Conservation (phyloP, 2,113 vertebrate species). For the Sceloporus undulatus region DNA sequence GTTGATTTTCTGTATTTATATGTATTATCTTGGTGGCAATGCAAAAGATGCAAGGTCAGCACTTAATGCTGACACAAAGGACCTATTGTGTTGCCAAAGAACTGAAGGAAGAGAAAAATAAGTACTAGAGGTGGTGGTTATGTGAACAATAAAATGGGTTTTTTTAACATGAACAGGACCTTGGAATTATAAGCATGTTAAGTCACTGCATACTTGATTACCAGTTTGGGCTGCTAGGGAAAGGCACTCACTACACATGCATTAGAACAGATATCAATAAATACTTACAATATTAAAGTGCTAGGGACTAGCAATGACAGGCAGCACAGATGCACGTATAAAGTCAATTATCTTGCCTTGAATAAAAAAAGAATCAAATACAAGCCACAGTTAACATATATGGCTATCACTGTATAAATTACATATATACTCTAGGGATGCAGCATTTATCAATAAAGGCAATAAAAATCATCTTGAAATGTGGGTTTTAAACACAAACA, state of each 20-base stretch:
- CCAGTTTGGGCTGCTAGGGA: background rate
- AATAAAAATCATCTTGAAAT: background rate
- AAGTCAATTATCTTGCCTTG: background rate
- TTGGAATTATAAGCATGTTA: background rate
- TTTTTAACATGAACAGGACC: conserved; percentile 37
- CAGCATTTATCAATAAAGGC: background rate
- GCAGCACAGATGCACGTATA: background rate
- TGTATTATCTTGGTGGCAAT: background rate
- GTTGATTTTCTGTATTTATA: conserved; percentile 25
- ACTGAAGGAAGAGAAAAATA: conserved; percentile 44
- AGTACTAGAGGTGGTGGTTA: conserved; percentile 39
- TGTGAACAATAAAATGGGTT: conserved; percentile 50
- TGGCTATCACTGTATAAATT: background rate
- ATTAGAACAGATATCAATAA: background rate
- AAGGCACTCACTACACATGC: background rate
- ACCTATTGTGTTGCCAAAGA: conserved; percentile 43
- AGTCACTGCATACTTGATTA: background rate
- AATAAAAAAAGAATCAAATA: background rate
- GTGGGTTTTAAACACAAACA: background rate
- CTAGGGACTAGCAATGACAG: background rate
- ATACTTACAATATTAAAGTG: background rate
- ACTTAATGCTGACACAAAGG: conserved; percentile 34
- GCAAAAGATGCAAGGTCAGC: conserved; percentile 21
- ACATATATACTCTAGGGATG: background rate
- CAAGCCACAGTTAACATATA: background rate